Conservation (phyloP, 2,888 invertebrate genomes). For the Labia minor region DNA sequence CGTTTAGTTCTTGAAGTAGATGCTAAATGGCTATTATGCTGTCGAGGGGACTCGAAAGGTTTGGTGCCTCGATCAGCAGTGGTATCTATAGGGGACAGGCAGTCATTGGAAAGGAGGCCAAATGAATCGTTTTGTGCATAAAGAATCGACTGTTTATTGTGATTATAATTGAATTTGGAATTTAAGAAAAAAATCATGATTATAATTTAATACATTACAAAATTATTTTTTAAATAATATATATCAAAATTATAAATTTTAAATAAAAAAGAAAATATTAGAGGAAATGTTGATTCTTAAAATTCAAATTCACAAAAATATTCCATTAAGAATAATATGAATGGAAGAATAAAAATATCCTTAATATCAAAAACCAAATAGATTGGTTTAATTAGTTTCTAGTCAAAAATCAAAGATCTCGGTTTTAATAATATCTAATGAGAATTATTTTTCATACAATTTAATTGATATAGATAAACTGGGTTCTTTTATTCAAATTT, state of each 20-base stretch:
- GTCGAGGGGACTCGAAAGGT: conserved; percentile 63
- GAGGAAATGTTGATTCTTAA: neutral
- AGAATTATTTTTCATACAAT: neutral
- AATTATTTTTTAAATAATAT: neutral
- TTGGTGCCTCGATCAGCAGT: conserved; percentile 63
- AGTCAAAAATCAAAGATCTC: neutral
- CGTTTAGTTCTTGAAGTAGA: conserved; percentile 65
- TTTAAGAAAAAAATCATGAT: neutral
- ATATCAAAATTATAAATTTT: neutral
- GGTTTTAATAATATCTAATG: neutral
- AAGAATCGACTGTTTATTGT: neutral
- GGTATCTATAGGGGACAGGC: conserved; percentile 29
- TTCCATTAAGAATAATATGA: neutral
- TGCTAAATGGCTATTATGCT: conserved; percentile 62
- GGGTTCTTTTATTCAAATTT: neutral
- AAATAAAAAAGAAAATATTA: neutral
- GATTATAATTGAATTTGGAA: neutral
- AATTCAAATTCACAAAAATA: neutral
- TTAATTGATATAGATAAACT: neutral
- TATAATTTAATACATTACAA: neutral
- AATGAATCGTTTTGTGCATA: neutral
- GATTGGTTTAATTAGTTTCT: neutral
- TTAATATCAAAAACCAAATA: neutral
- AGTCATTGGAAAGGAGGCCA: neutral
- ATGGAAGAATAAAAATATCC: neutral